phyloP scores from a whole-genome alignment of 2,888 invertebrate species.

The Elysia crispata region DNA sequence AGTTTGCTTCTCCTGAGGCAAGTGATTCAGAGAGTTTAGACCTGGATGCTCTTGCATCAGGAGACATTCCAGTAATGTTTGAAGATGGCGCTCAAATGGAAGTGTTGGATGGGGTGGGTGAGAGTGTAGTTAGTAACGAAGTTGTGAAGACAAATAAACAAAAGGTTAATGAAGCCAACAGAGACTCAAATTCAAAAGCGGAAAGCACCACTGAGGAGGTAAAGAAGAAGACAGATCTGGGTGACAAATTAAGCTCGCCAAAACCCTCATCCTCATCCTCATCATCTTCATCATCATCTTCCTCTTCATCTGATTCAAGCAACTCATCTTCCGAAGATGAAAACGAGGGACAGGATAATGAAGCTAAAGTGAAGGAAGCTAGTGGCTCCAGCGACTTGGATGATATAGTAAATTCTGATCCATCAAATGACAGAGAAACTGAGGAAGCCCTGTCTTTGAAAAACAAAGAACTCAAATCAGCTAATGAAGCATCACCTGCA shows the following conservation, averaged over 20 bases:
- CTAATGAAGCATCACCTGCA: too few species aligned
- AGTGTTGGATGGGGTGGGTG: slow-evolving; percentile 6
- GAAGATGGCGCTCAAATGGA: slow-evolving; percentile 3
- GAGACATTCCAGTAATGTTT: slow-evolving; percentile 11
- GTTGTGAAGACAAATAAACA: slow-evolving; percentile 2
- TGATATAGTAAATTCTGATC: too few species aligned
- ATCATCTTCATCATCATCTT: slow-evolving; percentile 51
- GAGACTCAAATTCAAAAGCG: neutral
- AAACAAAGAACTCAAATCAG: too few species aligned
- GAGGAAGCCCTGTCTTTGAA: too few species aligned
- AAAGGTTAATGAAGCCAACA: neutral
- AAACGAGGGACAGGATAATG: neutral
- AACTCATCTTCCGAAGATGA: slow-evolving; percentile 34
- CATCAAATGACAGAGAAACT: too few species aligned
- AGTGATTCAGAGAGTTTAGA: slow-evolving; percentile 48
- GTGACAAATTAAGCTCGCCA: neutral
- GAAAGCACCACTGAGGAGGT: neutral
- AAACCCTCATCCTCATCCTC: slow-evolving; percentile 29
- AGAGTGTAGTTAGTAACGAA: slow-evolving; percentile 23
- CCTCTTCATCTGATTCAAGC: slow-evolving; percentile 30
- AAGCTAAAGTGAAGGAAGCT: neutral
- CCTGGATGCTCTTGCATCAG: slow-evolving; percentile 46
- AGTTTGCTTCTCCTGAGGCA: slow-evolving; percentile 10
- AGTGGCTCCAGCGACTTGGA: neutral
- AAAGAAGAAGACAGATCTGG: neutral